Evolutionary conservation across 2,797 vertebrate genomes (phyloP), one percentile per base, ranked within the genome.

Genomic region (Enteromius trimaculatus): DNA sequence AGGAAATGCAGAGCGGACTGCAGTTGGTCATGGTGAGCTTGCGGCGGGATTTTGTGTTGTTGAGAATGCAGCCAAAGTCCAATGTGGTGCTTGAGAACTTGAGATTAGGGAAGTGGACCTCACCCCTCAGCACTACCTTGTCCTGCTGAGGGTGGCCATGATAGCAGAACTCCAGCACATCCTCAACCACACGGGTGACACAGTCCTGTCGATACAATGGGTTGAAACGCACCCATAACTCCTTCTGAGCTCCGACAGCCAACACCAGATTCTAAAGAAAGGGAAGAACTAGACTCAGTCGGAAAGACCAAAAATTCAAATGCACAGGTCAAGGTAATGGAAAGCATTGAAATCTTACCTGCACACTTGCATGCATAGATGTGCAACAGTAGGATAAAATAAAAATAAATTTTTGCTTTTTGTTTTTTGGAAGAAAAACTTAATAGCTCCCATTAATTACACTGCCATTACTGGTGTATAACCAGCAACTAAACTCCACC

Each of bases 61-160:
- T 96, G 31, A 95, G 82, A 62, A 98, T 91, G 70, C 95, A 97
- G 83, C 96, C 96, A 21, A 98, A 98, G 70, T 99, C 92, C 84
- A 98, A 69, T 1, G 80, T 44, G n/a, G 4, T 92, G 81, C 92
- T 89, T 80, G 95, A 93, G 65, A 98, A 92, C 53, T 49, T 69
- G 31, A 98, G 94, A 89, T 96, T 97, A 0, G 97, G 96, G 80
- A 95, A 98, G 83, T 94, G 92, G 29, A 95, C 93, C 85, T 97
- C 96, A 7, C 95, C 92, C 0, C 84, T 86, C 51, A 98, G 53
- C 1, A 3, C n/a, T 70, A 98, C 84, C 1, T 1, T 55, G 80
- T 98, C 94, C 37, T 90, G 84, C 19, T 95, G 92, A 2, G 95
- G 95, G 65, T 97, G 96, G 62, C 95, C 96, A 4, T 90, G 1